Evolutionary conservation across 2,888 invertebrate genomes (phyloP).

Genomic region (Margaritifera margaritifera): DNA sequence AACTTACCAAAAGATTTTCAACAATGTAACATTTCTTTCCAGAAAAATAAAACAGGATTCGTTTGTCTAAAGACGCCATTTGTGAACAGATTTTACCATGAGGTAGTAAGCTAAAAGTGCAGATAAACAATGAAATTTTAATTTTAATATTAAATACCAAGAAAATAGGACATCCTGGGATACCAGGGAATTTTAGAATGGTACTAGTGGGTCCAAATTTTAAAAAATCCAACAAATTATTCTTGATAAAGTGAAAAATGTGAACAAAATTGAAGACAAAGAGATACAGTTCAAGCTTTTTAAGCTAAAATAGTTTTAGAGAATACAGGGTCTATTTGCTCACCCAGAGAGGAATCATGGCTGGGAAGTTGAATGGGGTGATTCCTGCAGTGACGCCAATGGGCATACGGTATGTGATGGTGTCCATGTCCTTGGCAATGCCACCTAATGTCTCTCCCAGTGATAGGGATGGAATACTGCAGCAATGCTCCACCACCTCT

Average conservation of each 20-base stretch:
- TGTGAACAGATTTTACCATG: no score
- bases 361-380: conserved; percentile 99
- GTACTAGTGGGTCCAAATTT: neutral
- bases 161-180: no score
- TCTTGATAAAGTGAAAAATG: neutral
- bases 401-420: conserved; percentile 91
- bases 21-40: no score
- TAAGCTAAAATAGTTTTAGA: neutral
- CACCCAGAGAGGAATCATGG: conserved; percentile 98
- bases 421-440: conserved; percentile 96
- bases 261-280: neutral
- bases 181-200: no score
- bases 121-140: no score
- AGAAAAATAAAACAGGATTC: no score
- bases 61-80: no score
- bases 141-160: no score
- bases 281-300: no score
- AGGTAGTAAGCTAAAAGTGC: no score
- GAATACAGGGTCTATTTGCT: conserved; percentile 22
- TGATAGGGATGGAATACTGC: conserved; percentile 92
- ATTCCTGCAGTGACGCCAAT: conserved; percentile 95
- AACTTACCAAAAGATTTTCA: no score
- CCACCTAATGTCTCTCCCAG: conserved; percentile 92
- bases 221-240: neutral
- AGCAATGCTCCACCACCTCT: conserved; percentile 96